Percentiles rank a stretch among this genome's conserved stretches.
Conservation (phyloP, 2,113 vertebrate species). For the Rhinichthys klamathensis region DNA sequence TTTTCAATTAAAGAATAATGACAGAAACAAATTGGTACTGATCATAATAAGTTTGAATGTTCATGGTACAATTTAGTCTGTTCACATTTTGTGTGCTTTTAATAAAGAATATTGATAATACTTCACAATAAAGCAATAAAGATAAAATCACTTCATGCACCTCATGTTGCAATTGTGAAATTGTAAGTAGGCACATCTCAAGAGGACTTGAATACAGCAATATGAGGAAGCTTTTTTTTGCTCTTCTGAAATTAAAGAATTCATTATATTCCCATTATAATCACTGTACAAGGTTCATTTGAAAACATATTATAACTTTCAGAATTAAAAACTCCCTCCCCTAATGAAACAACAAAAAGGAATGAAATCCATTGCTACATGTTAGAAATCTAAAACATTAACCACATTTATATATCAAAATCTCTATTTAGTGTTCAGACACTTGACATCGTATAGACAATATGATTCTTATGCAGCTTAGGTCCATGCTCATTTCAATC, state of each 20-base stretch:
- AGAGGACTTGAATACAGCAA: background rate
- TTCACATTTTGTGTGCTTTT: background rate
- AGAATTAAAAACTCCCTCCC: background rate
- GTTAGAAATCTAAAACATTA: background rate
- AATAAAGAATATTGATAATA: background rate
- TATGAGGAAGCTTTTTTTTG: background rate
- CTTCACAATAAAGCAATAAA: background rate
- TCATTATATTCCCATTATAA: background rate
- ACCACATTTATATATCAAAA: background rate
- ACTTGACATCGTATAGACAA: background rate
- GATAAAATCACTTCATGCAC: background rate
- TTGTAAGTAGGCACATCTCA: background rate
- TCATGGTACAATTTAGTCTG: background rate
- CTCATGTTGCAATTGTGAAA: background rate
- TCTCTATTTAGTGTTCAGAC: background rate
- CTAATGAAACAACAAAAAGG: background rate
- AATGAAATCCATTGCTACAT: background rate
- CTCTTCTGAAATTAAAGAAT: background rate
- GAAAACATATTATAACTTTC: background rate
- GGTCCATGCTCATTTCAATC: too few species aligned
- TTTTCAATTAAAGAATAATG: background rate
- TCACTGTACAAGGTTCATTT: background rate
- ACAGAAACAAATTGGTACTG: background rate
- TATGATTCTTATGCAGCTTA: background rate
- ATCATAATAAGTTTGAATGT: background rate